A percentile compares a stretch with the other conserved stretches of the same genome.
phyloP scores from a whole-genome alignment of 2,113 vertebrate genomes.

The Mionectes macconnelli region DNA sequence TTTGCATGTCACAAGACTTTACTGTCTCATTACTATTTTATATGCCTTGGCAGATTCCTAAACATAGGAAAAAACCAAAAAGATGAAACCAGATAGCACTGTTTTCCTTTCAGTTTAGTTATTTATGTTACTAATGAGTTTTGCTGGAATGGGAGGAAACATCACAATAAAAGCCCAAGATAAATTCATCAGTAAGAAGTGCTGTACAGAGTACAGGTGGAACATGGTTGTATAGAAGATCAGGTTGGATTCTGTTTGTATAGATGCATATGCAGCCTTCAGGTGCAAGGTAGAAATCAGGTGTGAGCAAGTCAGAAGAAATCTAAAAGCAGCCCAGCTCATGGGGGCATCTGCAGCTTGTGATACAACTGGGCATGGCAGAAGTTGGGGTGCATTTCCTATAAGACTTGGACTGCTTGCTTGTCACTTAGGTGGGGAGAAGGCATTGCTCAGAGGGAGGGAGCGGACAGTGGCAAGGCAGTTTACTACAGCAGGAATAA shows the following conservation, averaged over 20 bases:
- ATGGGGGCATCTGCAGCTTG: background rate
- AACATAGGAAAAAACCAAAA: background rate
- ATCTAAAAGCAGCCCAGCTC: background rate
- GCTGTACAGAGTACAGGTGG: background rate
- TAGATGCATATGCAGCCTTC: background rate
- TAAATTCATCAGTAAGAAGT: background rate
- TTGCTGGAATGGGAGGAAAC: background rate
- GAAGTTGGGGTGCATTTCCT: background rate
- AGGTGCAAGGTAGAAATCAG: background rate
- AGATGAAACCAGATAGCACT: background rate
- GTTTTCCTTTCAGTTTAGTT: background rate
- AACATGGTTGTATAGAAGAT: background rate
- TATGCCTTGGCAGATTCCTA: background rate
- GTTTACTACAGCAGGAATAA: background rate
- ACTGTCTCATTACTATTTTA: background rate
- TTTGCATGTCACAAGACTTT: background rate
- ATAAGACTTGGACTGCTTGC: background rate
- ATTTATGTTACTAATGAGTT: background rate
- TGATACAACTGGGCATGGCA: background rate
- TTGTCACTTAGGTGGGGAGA: background rate
- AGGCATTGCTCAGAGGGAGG: background rate
- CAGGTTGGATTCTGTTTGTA: background rate
- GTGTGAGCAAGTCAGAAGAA: background rate
- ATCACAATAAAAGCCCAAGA: background rate
- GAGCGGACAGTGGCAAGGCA: background rate